Percentiles rank a stretch among this genome's conserved stretches.
Conservation (phyloP, 2,888 invertebrate genomes). For the Mycalesis mineus region DNA sequence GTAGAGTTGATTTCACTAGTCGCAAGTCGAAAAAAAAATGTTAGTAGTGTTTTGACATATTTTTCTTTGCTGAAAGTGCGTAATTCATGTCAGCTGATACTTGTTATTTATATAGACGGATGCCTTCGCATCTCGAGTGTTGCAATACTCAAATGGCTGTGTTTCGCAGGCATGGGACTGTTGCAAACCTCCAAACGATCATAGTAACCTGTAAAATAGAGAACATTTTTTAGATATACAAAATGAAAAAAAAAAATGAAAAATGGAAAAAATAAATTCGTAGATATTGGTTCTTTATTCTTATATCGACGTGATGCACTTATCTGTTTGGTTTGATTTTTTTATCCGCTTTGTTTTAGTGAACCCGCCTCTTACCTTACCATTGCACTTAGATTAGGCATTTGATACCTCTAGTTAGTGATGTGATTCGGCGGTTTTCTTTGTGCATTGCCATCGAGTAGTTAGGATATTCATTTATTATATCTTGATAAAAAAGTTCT, state of each 20-base stretch:
- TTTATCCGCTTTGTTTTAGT: slow-evolving; percentile 72
- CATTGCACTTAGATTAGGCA: slow-evolving; percentile 56
- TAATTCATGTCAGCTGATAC: slow-evolving; percentile 78
- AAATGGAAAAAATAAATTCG: slow-evolving; percentile 56
- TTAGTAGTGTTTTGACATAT: slow-evolving; percentile 80
- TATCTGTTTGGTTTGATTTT: slow-evolving; percentile 60
- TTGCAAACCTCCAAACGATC: slow-evolving; percentile 54
- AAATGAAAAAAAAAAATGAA: slow-evolving; percentile 46
- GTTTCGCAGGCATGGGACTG: slow-evolving; percentile 54
- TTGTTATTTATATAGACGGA: slow-evolving; percentile 53
- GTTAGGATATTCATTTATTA: too few relatives aligned
- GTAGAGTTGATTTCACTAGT: slow-evolving; percentile 80
- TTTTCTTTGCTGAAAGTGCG: slow-evolving; percentile 80
- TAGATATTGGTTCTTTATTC: slow-evolving; percentile 58
- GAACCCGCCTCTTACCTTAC: slow-evolving; percentile 54
- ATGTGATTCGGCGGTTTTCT: neutral
- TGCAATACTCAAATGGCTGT: slow-evolving; percentile 65
- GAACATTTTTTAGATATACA: slow-evolving; percentile 63
- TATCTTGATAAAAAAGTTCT: too few relatives aligned
- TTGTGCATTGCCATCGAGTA: neutral
- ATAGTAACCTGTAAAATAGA: slow-evolving; percentile 67
- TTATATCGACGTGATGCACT: slow-evolving; percentile 72
- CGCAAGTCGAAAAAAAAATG: slow-evolving; percentile 75
- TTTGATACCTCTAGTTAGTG: slow-evolving; percentile 8
- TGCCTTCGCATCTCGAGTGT: slow-evolving; percentile 41